Conservation (phyloP, 2,888 invertebrate species). For the Eubasilissa splendida region DNA sequence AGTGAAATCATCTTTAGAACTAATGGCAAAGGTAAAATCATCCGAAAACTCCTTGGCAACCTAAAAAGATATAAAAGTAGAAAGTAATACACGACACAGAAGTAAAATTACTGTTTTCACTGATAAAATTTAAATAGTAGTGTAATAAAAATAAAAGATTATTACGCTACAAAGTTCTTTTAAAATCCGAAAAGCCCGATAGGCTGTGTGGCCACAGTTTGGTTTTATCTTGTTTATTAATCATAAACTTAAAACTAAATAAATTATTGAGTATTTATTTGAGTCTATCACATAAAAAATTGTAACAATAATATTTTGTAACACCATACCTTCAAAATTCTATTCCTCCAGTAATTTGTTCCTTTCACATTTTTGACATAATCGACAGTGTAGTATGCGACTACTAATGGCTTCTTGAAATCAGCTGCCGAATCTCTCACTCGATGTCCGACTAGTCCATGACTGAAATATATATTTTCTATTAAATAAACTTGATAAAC, state of each 20-base stretch:
- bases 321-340: constrained; percentile 85
- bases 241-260: background rate
- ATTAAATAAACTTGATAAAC: constrained; percentile 9
- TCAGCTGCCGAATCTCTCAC: constrained; percentile 88
- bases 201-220: too few relatives aligned
- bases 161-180: background rate
- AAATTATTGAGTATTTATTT: background rate
- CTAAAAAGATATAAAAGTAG: constrained; percentile 60
- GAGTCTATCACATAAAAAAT: too few relatives aligned
- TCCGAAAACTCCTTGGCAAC: constrained; percentile 81
- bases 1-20: constrained; percentile 94
- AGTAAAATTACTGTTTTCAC: too few relatives aligned
- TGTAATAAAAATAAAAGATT: background rate
- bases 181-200: too few relatives aligned
- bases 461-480: constrained; percentile 70
- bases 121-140: background rate
- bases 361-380: constrained; percentile 98
- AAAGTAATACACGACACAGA: too few relatives aligned
- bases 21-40: constrained; percentile 88
- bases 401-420: constrained; percentile 90
- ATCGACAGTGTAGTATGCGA: constrained; percentile 95
- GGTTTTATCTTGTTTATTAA: too few relatives aligned
- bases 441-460: constrained; percentile 94
- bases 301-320: too few relatives aligned
- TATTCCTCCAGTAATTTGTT: constrained; percentile 99